Conservation (phyloP, 2,888 invertebrate species). For the Drosophila antonietae region DNA sequence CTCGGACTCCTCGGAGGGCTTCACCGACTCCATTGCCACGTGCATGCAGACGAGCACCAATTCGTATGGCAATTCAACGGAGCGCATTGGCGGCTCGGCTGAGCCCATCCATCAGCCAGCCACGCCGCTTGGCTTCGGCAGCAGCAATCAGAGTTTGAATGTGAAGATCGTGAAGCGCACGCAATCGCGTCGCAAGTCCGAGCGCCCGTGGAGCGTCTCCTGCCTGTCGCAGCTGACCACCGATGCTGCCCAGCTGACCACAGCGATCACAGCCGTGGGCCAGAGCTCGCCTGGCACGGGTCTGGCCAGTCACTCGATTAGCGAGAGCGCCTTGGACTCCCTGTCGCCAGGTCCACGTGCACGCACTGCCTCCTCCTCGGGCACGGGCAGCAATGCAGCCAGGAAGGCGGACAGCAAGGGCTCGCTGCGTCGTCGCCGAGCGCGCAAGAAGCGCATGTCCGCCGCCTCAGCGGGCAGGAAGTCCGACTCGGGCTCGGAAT, state of each 20-base stretch:
- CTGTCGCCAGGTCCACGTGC: conserved; percentile 85
- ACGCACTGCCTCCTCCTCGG: conserved; percentile 72
- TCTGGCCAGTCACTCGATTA: conserved; percentile 91
- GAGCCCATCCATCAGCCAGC: conserved; percentile 85
- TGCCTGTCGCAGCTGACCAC: conserved; percentile 91
- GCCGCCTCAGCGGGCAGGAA: conserved; percentile 75
- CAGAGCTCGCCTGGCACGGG: conserved; percentile 85
- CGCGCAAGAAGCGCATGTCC: conserved; percentile 82
- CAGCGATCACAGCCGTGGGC: conserved; percentile 76
- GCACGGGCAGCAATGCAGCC: conserved; percentile 65
- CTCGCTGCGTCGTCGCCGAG: conserved; percentile 83
- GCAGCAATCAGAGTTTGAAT: conserved; percentile 82
- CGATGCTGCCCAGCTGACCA: conserved; percentile 80
- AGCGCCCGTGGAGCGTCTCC: conserved; percentile 95
- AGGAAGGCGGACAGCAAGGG: conserved; percentile 83
- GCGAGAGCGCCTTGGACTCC: conserved; percentile 94
- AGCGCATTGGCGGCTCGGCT: conserved; percentile 86
- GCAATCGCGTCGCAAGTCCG: conserved; percentile 83
- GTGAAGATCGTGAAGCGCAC: conserved; percentile 87
- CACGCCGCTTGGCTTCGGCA: conserved; percentile 60
- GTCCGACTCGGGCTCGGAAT: conserved; percentile 87
- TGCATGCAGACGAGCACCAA: conserved; percentile 86
- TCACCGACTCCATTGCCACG: conserved; percentile 90
- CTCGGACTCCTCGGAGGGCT: conserved; percentile 91
- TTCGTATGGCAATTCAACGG: conserved; percentile 85